phyloP scores from a whole-genome alignment of 2,113 vertebrate species.

The Jacana jacana region DNA sequence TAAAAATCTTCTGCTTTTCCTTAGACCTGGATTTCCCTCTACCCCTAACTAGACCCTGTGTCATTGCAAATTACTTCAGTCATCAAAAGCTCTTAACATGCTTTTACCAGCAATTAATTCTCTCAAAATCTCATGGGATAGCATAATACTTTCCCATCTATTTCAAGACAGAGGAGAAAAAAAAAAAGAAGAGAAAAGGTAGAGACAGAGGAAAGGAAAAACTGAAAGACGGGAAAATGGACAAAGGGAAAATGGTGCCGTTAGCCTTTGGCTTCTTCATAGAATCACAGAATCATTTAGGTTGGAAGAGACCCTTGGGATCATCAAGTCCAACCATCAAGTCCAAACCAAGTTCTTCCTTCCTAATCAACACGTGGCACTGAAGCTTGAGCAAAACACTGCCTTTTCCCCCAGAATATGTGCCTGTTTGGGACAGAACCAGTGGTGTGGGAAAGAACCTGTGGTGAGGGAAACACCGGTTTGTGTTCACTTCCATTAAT shows the following conservation, averaged over 20 bases:
- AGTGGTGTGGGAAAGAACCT: too few relatives aligned
- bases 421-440: background rate
- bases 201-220: background rate
- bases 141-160: slow-evolving; percentile 21
- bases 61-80: slow-evolving; percentile 44
- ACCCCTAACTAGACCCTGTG: background rate
- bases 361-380: rapidly evolving
- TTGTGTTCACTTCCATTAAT: background rate
- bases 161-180: background rate
- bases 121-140: background rate
- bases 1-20: background rate
- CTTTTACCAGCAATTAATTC: slow-evolving; percentile 50
- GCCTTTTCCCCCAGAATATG: background rate
- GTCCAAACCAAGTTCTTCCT: too few relatives aligned
- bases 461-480: background rate
- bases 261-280: background rate
- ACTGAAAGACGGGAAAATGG: background rate
- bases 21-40: background rate
- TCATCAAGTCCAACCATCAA: too few relatives aligned
- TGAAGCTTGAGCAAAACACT: background rate
- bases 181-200: background rate
- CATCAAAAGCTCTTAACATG: slow-evolving; percentile 49
- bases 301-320: too few relatives aligned
- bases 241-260: rapidly evolving
- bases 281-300: too few relatives aligned